Conservation (phyloP, 2,888 invertebrate species). For the Apotomis turbidana region DNA sequence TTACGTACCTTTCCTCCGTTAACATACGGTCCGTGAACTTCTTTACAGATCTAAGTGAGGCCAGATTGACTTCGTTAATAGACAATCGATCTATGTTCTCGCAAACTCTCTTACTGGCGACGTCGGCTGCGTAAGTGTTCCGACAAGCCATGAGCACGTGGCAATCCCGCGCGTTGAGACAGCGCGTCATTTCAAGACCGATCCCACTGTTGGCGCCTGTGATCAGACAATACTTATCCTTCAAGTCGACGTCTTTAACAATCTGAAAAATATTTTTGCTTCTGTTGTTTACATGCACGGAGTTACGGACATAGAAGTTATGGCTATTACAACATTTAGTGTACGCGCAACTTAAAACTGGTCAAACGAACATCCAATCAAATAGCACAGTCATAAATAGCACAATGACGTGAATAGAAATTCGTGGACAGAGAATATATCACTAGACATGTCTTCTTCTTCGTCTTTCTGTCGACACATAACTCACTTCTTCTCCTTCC, state of each 20-base stretch:
- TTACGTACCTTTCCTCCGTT: constrained; percentile 57
- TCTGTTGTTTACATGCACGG: not conserved
- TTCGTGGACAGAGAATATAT: no score
- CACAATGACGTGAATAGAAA: no score
- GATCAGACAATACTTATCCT: constrained; percentile 91
- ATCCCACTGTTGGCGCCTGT: constrained; percentile 98
- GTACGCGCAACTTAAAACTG: no score
- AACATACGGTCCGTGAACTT: constrained; percentile 63
- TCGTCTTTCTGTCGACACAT: not conserved
- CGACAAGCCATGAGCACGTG: constrained; percentile 94
- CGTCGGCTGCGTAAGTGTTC: constrained; percentile 85
- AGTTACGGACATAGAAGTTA: no score
- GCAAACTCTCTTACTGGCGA: constrained; percentile 56
- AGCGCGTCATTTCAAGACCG: constrained; percentile 94
- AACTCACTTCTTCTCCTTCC: constrained; percentile 59
- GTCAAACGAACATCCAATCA: no score
- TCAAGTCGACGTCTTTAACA: constrained; percentile 91
- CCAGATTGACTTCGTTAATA: constrained; percentile 66
- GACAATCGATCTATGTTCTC: constrained; percentile 55
- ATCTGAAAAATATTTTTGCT: constrained; percentile 70
- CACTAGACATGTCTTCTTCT: no score
- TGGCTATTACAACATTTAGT: no score
- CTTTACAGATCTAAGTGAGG: constrained; percentile 70
- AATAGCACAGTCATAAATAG: no score
- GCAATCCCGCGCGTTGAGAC: constrained; percentile 92